Conservation (phyloP, 1,140 invertebrate species). For the Pachyrhynchus sulphureomaculatus region DNA sequence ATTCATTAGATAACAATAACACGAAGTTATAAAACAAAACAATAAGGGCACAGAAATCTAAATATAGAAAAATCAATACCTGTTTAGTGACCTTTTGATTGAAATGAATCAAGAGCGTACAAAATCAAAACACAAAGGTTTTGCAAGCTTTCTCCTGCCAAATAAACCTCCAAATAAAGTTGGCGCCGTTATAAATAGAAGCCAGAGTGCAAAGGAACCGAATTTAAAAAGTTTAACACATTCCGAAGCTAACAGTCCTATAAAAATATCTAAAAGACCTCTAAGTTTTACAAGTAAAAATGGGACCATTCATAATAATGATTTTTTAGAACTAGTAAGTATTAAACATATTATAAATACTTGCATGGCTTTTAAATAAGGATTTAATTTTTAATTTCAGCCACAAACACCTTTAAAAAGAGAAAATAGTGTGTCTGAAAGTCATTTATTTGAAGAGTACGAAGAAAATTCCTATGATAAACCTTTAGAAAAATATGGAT, state of each 20-base stretch:
- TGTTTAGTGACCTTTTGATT: conserved; percentile 7
- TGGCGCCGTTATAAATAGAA: conserved; percentile 43
- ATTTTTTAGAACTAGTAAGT: conserved; percentile 25
- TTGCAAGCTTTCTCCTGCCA: conserved; percentile 45
- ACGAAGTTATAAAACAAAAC: background rate
- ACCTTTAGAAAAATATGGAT: conserved; percentile 43
- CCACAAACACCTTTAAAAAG: conserved; percentile 24
- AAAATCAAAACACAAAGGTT: conserved; percentile 24
- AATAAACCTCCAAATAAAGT: conserved; percentile 49
- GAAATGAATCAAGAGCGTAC: conserved; percentile 24
- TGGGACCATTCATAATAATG: conserved; percentile 23
- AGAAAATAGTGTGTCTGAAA: conserved; percentile 46
- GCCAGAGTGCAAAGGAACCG: conserved; percentile 43
- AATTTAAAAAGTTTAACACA: conserved; percentile 34
- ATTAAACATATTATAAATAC: background rate
- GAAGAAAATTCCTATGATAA: conserved; percentile 28
- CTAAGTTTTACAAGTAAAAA: conserved; percentile 43
- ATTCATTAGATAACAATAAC: background rate
- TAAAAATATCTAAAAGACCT: conserved; percentile 44
- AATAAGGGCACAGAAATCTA: conserved; percentile 9
- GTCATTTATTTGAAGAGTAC: conserved; percentile 34
- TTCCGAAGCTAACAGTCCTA: conserved; percentile 39
- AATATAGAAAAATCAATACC: conserved; percentile 38
- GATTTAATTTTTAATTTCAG: conserved; percentile 18
- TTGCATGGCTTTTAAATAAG: background rate